Conservation (phyloP, 2,797 vertebrate species). For the Antennarius maculatus region DNA sequence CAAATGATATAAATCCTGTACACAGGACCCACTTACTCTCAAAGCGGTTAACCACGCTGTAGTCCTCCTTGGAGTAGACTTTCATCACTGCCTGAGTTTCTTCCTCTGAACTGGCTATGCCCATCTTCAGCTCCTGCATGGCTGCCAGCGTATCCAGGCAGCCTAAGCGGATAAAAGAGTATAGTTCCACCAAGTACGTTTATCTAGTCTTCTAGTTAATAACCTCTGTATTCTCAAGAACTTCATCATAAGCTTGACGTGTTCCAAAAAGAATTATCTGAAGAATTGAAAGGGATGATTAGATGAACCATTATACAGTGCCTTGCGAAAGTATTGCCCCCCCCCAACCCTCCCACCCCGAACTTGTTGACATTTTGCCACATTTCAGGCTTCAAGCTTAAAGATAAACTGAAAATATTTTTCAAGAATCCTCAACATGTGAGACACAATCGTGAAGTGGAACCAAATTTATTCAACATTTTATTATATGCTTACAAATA, state of each 20-base stretch:
- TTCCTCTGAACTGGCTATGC: constrained; percentile 93
- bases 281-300: background rate
- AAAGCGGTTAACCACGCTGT: constrained; percentile 98
- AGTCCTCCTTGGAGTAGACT: constrained; percentile 99
- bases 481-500: no score
- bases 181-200: constrained; percentile 1
- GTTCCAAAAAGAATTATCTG: background rate
- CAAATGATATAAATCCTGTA: background rate
- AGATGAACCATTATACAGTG: no score
- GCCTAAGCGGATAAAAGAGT: constrained; percentile 76
- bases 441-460: no score
- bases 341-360: no score
- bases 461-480: no score
- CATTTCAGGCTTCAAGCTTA: no score
- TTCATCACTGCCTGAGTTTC: constrained; percentile 99
- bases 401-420: no score
- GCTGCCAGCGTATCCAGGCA: constrained; percentile 97
- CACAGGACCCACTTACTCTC: constrained; percentile 88
- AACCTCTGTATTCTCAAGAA: background rate
- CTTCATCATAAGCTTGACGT: background rate
- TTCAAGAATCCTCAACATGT: no score
- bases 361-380: no score
- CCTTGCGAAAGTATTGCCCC: no score
- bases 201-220: background rate
- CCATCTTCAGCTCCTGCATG: constrained; percentile 99